Conservation (phyloP, 2,888 invertebrate genomes). For the Nebria brevicollis region DNA sequence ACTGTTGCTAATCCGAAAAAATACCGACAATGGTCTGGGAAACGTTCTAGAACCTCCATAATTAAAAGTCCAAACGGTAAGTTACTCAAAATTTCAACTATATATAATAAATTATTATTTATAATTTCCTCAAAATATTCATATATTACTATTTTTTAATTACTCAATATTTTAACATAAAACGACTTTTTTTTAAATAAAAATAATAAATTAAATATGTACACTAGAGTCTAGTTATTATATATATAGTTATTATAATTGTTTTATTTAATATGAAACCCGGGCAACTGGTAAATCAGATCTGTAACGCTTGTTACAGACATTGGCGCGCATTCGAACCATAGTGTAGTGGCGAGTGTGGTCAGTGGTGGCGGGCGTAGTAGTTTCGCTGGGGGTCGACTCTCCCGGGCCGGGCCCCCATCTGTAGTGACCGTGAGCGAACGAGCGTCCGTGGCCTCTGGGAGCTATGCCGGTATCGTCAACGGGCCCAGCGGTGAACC, state of each 20-base stretch:
- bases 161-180: no score
- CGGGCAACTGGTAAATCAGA: neutral
- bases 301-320: conserved; percentile 22
- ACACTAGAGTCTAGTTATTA: no score
- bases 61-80: conserved; percentile 76
- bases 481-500: conserved; percentile 63
- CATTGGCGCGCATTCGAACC: neutral
- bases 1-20: conserved; percentile 71
- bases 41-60: conserved; percentile 69
- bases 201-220: no score
- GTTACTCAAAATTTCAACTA: conserved; percentile 6
- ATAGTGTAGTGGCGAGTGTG: conserved; percentile 64
- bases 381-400: conserved; percentile 68
- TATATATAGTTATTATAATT: neutral
- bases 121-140: no score
- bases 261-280: neutral
- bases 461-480: conserved; percentile 69
- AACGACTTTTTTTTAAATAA: no score
- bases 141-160: no score
- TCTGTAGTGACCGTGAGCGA: conserved; percentile 68
- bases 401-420: conserved; percentile 60
- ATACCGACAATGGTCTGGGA: conserved; percentile 67
- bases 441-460: conserved; percentile 74
- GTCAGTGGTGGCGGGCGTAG: conserved; percentile 73
- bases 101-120: neutral